These are phyloP conservation scores for Epizoanthus scotinus DNA, from an alignment of 92 coral and sea anemone genomes.

Conservation along the genomic window DNA sequence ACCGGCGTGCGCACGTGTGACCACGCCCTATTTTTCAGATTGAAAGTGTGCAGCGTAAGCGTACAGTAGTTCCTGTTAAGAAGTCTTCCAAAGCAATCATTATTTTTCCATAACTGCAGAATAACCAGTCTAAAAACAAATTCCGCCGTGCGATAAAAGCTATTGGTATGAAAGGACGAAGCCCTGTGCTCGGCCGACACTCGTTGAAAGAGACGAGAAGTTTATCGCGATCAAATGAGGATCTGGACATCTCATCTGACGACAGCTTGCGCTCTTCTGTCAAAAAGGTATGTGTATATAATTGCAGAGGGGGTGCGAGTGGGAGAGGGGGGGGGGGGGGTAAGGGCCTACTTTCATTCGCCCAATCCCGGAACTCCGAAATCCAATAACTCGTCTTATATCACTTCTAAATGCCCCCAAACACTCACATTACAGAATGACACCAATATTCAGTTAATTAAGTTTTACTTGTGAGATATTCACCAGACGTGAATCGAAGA, in stretches of 20 bases:
- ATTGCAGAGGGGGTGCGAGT: not conserved
- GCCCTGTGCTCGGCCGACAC: constrained; percentile 25
- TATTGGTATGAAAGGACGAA: constrained; percentile 33
- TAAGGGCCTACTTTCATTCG: too few species aligned
- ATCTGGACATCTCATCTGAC: constrained; percentile 30
- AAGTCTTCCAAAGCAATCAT: not conserved
- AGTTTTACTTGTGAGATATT: too few species aligned
- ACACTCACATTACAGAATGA: too few species aligned
- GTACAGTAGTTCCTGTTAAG: not conserved
- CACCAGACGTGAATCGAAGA: too few species aligned
- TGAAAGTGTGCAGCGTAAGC: too few species aligned
- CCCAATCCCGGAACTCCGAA: too few species aligned
- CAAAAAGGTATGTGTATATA: constrained; percentile 16
- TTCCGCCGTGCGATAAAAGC: constrained; percentile 42
- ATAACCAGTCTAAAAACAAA: constrained; percentile 32
- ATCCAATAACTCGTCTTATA: too few species aligned
- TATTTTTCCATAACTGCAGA: not conserved
- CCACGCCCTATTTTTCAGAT: too few species aligned
- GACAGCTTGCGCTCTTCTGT: constrained; percentile 36
- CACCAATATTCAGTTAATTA: too few species aligned
- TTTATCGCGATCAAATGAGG: constrained; percentile 33
- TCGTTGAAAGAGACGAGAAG: constrained; percentile 34
- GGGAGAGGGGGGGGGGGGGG: too few species aligned
- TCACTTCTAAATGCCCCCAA: too few species aligned
- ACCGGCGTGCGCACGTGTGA: too few species aligned